Evolutionary conservation across 1,140 invertebrate genomes (phyloP).

Genomic region (Triops cancriformis): DNA sequence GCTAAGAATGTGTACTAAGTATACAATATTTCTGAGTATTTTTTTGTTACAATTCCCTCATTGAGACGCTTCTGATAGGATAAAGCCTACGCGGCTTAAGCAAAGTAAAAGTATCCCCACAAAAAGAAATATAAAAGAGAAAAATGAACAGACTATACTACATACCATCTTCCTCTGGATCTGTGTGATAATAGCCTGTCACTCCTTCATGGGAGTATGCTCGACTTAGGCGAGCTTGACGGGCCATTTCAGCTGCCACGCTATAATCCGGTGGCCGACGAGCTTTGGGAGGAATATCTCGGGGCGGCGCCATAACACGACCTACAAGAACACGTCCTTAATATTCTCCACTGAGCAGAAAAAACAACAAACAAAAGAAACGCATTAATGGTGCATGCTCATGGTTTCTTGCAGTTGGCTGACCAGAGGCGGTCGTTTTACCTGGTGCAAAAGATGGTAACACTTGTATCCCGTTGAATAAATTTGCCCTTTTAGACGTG

Average conservation of each 20-base stretch:
- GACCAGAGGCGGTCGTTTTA: not conserved
- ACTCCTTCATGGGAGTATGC: conserved; percentile 79
- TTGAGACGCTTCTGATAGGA: no score
- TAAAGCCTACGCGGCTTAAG: no score
- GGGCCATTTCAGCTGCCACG: conserved; percentile 68
- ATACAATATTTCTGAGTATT: no score
- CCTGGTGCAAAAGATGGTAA: not conserved
- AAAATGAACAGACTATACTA: not conserved
- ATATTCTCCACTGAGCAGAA: not conserved
- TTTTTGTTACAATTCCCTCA: no score
- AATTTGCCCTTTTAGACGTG: not conserved
- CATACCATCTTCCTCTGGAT: conserved; percentile 55
- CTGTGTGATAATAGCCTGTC: conserved; percentile 61
- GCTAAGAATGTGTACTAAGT: no score
- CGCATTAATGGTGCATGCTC: not conserved
- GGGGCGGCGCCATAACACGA: conserved; percentile 25
- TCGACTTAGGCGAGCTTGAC: conserved; percentile 62
- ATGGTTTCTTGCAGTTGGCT: no score
- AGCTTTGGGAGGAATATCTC: conserved; percentile 30
- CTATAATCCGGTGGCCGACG: conserved; percentile 57
- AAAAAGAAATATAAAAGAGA: no score
- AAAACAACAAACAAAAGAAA: not conserved
- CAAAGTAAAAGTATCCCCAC: no score
- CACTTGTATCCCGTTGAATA: not conserved
- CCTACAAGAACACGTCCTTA: conserved; percentile 17